Percentiles rank a stretch among this genome's conserved stretches.
Conservation (phyloP, 2,888 invertebrate genomes). For the Ormyrus pomaceus region DNA sequence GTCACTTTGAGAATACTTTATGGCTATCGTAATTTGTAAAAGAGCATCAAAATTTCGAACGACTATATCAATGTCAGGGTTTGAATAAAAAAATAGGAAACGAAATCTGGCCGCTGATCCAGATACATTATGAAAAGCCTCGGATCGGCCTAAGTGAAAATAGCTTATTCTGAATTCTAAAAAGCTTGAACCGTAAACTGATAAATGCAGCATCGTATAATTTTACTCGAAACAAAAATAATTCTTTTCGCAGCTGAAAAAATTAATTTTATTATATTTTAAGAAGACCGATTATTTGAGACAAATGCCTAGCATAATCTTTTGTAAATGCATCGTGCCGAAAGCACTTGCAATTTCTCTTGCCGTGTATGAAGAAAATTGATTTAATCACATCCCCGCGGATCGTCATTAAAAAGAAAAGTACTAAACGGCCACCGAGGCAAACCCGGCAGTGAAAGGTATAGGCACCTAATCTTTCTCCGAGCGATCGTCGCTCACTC, state of each 20-base stretch:
- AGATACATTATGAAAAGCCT: not conserved
- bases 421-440: not conserved
- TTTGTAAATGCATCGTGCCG: too few relatives aligned
- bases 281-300: too few relatives aligned
- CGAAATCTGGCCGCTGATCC: not conserved
- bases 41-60: not conserved
- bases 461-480: not conserved
- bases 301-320: too few relatives aligned
- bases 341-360: too few relatives aligned
- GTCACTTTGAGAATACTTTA: not conserved
- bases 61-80: not conserved
- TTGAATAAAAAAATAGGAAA: not conserved
- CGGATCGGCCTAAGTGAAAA: too few relatives aligned
- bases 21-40: not conserved
- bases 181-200: too few relatives aligned
- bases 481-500: not conserved
- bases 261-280: too few relatives aligned
- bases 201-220: too few relatives aligned
- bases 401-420: slow-evolving; percentile 11
- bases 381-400: not conserved
- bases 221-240: too few relatives aligned
- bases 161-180: too few relatives aligned
- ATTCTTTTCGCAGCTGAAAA: too few relatives aligned
- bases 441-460: slow-evolving; percentile 45
- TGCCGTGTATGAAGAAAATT: not conserved